Conservation (phyloP, 1,140 invertebrate genomes). For the Eumeta japonica region DNA sequence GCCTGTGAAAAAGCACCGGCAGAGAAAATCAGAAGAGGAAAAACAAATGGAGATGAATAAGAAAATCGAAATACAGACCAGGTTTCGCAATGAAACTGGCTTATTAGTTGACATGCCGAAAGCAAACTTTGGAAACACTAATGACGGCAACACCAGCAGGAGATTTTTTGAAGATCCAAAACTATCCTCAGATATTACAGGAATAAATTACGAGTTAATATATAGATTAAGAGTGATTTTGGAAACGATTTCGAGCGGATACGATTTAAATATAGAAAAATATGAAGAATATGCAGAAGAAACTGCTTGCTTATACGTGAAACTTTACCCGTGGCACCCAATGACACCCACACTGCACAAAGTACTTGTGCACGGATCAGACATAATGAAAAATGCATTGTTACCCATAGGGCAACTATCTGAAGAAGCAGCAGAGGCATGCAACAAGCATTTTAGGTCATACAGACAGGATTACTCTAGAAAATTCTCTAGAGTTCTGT, state of each 20-base stretch:
- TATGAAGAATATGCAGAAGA: conserved; percentile 15
- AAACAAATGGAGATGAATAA: not conserved
- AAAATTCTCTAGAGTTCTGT: conserved; percentile 8
- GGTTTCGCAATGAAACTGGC: conserved; percentile 18
- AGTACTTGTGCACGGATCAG: conserved; percentile 20
- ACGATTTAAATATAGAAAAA: conserved; percentile 16
- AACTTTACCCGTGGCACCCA: conserved; percentile 24
- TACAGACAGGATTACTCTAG: conserved; percentile 9
- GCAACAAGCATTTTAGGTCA: conserved; percentile 18
- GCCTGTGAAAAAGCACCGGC: conserved; percentile 11
- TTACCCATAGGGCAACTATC: conserved; percentile 16
- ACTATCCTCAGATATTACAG: conserved; percentile 18
- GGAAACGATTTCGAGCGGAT: conserved; percentile 13
- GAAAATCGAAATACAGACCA: conserved; percentile 10
- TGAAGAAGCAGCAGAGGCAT: conserved; percentile 12
- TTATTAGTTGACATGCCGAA: conserved; percentile 26
- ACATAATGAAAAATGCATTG: conserved; percentile 13
- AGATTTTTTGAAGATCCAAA: conserved; percentile 24
- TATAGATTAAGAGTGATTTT: conserved; percentile 6
- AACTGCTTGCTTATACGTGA: conserved; percentile 18
- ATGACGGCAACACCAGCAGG: conserved; percentile 28
- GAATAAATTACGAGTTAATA: conserved; percentile 12
- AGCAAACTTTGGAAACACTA: conserved; percentile 22
- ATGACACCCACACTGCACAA: conserved; percentile 40
- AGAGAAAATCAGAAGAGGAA: not conserved